Evolutionary conservation across 2,113 vertebrate genomes (phyloP).

Genomic region (Cheilinus undulatus): DNA sequence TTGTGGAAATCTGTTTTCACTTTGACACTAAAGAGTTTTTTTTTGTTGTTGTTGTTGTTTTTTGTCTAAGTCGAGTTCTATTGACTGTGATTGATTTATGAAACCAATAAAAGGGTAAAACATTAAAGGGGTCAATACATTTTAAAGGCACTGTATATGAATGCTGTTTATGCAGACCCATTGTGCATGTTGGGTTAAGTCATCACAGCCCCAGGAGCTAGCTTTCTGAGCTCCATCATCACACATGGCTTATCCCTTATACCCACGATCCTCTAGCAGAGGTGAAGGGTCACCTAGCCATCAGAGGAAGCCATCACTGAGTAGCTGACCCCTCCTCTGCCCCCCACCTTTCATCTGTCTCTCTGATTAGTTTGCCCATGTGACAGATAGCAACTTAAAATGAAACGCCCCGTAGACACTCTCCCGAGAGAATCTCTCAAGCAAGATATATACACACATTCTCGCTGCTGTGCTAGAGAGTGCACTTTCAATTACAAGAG

Average conservation of each 20-base stretch:
- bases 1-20: too few relatives aligned
- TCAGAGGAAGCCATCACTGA: conserved; percentile 79
- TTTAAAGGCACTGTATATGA: too few relatives aligned
- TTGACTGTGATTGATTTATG: too few relatives aligned
- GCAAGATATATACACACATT: conserved; percentile 58
- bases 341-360: conserved; percentile 82
- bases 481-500: conserved; percentile 79
- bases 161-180: conserved; percentile 8
- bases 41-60: too few relatives aligned
- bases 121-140: too few relatives aligned
- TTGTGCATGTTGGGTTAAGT: conserved; percentile 23
- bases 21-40: too few relatives aligned
- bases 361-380: conserved; percentile 79
- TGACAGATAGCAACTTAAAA: conserved; percentile 80
- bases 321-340: conserved; percentile 71
- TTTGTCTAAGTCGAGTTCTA: too few relatives aligned
- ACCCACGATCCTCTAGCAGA: conserved; percentile 61
- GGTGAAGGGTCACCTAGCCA: conserved; percentile 76
- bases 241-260: conserved; percentile 72
- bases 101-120: too few relatives aligned
- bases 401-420: conserved; percentile 69
- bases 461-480: conserved; percentile 58
- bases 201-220: conserved; percentile 41
- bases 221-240: conserved; percentile 65
- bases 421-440: conserved; percentile 68